Evolutionary conservation across 2,888 invertebrate species (phyloP).

Genomic region (Rambutsinella grinnellia): DNA sequence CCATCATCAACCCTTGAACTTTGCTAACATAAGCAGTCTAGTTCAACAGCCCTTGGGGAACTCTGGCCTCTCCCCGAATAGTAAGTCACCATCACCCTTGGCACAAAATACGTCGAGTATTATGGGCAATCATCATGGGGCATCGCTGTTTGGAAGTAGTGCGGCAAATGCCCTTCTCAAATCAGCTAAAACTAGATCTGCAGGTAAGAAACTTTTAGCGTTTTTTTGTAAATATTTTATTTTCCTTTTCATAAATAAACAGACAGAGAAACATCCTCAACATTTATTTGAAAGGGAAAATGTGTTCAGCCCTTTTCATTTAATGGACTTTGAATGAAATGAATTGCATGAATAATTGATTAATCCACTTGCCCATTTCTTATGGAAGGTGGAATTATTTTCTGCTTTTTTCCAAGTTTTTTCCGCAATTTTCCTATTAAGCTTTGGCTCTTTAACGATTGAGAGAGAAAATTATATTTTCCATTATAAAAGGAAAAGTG

Average conservation of each 20-base stretch:
- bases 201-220: slow-evolving; percentile 27
- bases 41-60: slow-evolving; percentile 61
- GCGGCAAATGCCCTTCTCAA: slow-evolving; percentile 44
- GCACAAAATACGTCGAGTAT: slow-evolving; percentile 18
- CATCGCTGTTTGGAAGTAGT: slow-evolving; percentile 23
- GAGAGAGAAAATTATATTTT: slow-evolving; percentile 4
- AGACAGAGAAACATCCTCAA: too few species aligned
- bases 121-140: slow-evolving; percentile 45
- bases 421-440: background rate
- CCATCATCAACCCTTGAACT: slow-evolving; percentile 61
- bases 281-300: too few species aligned
- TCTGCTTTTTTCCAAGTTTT: background rate
- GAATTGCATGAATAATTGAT: slow-evolving; percentile 22
- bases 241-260: background rate
- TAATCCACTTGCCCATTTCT: slow-evolving; percentile 7
- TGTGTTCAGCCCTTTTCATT: background rate
- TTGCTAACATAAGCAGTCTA: slow-evolving; percentile 63
- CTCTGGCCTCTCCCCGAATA: slow-evolving; percentile 57
- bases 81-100: slow-evolving; percentile 37
- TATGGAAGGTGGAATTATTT: background rate
- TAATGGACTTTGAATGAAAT: background rate
- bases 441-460: background rate
- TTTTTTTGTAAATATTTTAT: background rate
- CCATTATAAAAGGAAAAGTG: background rate
- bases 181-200: slow-evolving; percentile 45